Conservation (phyloP, 2,888 invertebrate genomes). For the Lepidochrysops patricia region DNA sequence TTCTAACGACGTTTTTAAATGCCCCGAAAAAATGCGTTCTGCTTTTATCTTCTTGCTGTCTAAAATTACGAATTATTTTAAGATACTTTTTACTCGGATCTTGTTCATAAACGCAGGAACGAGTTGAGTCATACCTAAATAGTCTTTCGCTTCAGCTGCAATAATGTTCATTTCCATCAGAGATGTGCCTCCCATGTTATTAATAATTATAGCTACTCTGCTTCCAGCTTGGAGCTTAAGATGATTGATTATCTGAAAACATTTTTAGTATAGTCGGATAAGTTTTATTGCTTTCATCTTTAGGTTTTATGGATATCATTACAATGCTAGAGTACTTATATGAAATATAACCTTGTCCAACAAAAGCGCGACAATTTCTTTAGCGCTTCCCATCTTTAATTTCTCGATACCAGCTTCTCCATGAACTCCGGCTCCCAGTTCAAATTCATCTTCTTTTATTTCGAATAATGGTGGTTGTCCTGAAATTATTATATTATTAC, state of each 20-base stretch:
- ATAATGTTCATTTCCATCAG: conserved; percentile 84
- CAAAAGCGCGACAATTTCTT: conserved; percentile 60
- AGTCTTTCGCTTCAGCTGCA: conserved; percentile 76
- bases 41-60: conserved; percentile 56
- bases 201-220: conserved; percentile 79
- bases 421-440: conserved; percentile 75
- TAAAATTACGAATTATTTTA: conserved; percentile 27
- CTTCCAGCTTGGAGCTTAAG: conserved; percentile 44
- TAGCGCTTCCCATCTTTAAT: conserved; percentile 57
- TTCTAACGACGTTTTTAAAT: conserved; percentile 83
- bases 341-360: conserved; percentile 62
- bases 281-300: no score
- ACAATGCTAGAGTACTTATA: no score
- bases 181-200: conserved; percentile 85
- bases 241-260: conserved; percentile 43
- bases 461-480: conserved; percentile 77
- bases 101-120: no score
- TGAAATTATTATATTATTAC: conserved; percentile 26
- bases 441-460: conserved; percentile 78
- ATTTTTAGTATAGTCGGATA: neutral
- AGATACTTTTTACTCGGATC: no score
- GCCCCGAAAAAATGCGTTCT: conserved; percentile 72
- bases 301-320: no score
- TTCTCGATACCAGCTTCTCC: conserved; percentile 71
- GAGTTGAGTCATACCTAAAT: conserved; percentile 65